These are phyloP conservation scores for Aethina tumida DNA, from an alignment of 1,140 invertebrate species.

Conservation along the genomic window DNA sequence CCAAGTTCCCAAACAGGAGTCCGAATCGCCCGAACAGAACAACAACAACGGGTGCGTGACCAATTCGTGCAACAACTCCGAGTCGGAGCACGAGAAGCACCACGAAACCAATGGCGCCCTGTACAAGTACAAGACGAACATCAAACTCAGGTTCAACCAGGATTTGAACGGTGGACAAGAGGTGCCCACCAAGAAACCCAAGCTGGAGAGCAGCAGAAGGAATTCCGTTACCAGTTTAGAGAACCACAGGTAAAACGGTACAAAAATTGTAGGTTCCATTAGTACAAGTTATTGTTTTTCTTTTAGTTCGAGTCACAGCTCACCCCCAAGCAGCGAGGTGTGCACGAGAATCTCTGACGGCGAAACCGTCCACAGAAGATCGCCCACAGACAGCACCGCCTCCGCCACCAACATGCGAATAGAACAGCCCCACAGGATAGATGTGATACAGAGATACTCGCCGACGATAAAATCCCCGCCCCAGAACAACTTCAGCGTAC, in stretches of 20 bases:
- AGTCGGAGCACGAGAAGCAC: slow-evolving; percentile 16
- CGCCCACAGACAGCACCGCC: slow-evolving; percentile 17
- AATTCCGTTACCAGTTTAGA: slow-evolving; percentile 27
- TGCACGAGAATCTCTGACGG: slow-evolving; percentile 27
- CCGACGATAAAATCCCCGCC: slow-evolving; percentile 12
- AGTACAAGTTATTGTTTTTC: slow-evolving; percentile 5
- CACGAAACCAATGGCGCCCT: slow-evolving; percentile 18
- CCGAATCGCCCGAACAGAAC: slow-evolving; percentile 14
- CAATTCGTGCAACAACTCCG: slow-evolving; percentile 2
- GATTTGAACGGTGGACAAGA: slow-evolving; percentile 22
- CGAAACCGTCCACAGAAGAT: slow-evolving; percentile 15
- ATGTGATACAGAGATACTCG: slow-evolving; percentile 20
- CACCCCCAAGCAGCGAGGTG: slow-evolving; percentile 28
- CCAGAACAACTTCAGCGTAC: slow-evolving; percentile 46
- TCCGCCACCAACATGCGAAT: slow-evolving; percentile 15
- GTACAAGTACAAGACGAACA: slow-evolving; percentile 93
- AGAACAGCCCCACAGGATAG: slow-evolving; percentile 10
- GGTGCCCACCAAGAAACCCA: slow-evolving; percentile 22
- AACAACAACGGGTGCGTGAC: slow-evolving; percentile 18
- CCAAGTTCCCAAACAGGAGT: slow-evolving; percentile 17
- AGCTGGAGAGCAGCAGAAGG: slow-evolving; percentile 20
- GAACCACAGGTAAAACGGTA: slow-evolving; percentile 26
- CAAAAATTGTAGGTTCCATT: slow-evolving; percentile 2
- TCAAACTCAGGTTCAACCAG: slow-evolving; percentile 72
- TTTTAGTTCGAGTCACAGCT: slow-evolving; percentile 30